Evolutionary conservation across 2,888 invertebrate species (phyloP), one percentile per base, ranked within the genome.

Genomic region (Cosmopolites sordidus): DNA sequence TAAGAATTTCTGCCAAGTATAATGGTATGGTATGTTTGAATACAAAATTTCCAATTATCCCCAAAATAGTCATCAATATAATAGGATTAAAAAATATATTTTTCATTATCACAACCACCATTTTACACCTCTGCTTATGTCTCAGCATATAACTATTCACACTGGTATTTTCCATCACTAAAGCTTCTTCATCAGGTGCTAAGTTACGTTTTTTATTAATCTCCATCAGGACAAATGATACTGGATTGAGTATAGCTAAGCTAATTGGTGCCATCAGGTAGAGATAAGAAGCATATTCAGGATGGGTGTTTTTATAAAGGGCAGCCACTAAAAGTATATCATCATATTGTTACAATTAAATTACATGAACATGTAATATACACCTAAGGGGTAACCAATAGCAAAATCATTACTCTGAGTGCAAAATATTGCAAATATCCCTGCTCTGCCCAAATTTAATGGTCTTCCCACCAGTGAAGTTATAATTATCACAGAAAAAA

Each of bases 351-450:
- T n/a, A 2, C 2, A 46, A 2, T 15, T 9, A 45, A 30, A 6
- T 11, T 16, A n/a, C 15, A n/a, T n/a, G n/a, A n/a, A n/a, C n/a
- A n/a, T n/a, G n/a, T n/a, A n/a, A n/a, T n/a, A n/a, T 30, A 47
- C 79, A 92, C 94, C 87, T 64, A 96, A 93, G 4, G 97, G 96
- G 76, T 88, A 94, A 57, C 96, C 96, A 63, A 97, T 83, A 15
- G 97, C 96, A 77, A 97, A 96, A 75, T 97, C 97, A 79, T 97
- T 97, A 71, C 94, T 95, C 72, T 96, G 96, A 0, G 96, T 96
- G 64, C 91, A 89, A 73, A 96, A 96, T 67, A 97, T 95, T 14
- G 91, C 92, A 79, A 91, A 90, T 53, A 97, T 79, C 11, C 94
- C 96, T 40, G 93, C 91, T 66, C 87, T 82, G 2, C 91, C 91